Percentiles rank a stretch among this genome's conserved stretches.
phyloP scores from a whole-genome alignment of 2,113 vertebrate genomes.

The Phalacrocorax aristotelis region DNA sequence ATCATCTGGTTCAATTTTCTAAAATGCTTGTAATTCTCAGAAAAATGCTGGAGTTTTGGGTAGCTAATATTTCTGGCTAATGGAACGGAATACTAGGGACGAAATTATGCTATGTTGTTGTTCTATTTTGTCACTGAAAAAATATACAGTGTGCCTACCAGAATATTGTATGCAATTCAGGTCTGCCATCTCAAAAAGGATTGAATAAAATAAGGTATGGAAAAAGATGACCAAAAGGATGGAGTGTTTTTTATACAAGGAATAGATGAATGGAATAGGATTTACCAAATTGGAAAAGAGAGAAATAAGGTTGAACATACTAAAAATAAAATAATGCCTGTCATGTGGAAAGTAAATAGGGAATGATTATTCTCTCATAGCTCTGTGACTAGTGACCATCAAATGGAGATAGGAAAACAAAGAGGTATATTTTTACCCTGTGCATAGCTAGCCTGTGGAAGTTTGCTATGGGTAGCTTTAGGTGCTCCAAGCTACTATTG shows the following conservation, averaged over 20 bases:
- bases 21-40: conserved; percentile 10
- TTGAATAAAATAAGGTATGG: neutral
- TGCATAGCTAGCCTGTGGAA: neutral
- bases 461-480: conserved; percentile 13
- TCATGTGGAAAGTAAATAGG: conserved; percentile 36
- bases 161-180: neutral
- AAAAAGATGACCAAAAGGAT: neutral
- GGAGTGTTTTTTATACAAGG: neutral
- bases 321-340: conserved; percentile 48
- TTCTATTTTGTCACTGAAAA: neutral
- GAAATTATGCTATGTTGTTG: neutral
- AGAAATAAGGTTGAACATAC: conserved; percentile 4
- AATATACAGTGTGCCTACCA: neutral
- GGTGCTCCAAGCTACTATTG: neutral
- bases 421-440: conserved; percentile 48
- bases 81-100: neutral
- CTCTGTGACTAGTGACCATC: conserved; percentile 13
- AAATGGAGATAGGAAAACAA: conserved; percentile 27
- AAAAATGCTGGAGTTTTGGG: neutral
- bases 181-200: neutral
- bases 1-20: conserved; percentile 46
- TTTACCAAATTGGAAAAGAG: conserved; percentile 5
- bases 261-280: conserved; percentile 9
- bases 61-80: conserved; percentile 23
- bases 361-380: conserved; percentile 28